Evolutionary conservation across 1,140 invertebrate species (phyloP).

Genomic region (Papilio xuthus): DNA sequence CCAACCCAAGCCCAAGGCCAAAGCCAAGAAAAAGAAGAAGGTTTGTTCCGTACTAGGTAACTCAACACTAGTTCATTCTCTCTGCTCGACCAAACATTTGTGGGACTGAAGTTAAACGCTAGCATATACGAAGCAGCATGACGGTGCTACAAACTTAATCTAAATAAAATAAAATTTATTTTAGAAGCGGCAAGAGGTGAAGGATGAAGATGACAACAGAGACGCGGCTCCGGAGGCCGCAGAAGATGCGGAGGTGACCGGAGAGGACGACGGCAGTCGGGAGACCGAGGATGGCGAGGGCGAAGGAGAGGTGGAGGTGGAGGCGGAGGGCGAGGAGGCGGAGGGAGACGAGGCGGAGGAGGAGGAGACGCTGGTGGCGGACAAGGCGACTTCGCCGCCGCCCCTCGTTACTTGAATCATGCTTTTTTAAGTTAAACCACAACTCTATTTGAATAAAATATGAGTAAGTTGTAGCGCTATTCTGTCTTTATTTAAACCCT

Average conservation of each 20-base stretch:
- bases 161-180: slow-evolving; percentile 36
- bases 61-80: no score
- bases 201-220: slow-evolving; percentile 53
- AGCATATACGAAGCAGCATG: no score
- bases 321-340: slow-evolving; percentile 47
- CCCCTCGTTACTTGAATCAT: slow-evolving; percentile 43
- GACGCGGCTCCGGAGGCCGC: slow-evolving; percentile 39
- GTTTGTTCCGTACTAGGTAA: slow-evolving; percentile 38
- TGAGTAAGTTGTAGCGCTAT: not conserved
- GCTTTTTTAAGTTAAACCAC: not conserved
- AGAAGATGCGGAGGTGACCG: slow-evolving; percentile 40
- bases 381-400: slow-evolving; percentile 71
- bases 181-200: slow-evolving; percentile 67
- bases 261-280: slow-evolving; percentile 37
- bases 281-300: slow-evolving; percentile 44
- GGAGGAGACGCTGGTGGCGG: slow-evolving; percentile 50
- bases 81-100: not conserved
- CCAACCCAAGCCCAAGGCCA: slow-evolving; percentile 63
- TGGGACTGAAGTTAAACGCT: no score
- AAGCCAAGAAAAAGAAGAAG: slow-evolving; percentile 78
- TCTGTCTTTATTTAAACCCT: not conserved
- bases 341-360: slow-evolving; percentile 55
- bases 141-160: not conserved
- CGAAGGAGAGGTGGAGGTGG: slow-evolving; percentile 40
- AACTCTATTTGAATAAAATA: not conserved